Evolutionary conservation across 2,113 vertebrate genomes (phyloP).

Genomic region (Rhinolophus sinicus): DNA sequence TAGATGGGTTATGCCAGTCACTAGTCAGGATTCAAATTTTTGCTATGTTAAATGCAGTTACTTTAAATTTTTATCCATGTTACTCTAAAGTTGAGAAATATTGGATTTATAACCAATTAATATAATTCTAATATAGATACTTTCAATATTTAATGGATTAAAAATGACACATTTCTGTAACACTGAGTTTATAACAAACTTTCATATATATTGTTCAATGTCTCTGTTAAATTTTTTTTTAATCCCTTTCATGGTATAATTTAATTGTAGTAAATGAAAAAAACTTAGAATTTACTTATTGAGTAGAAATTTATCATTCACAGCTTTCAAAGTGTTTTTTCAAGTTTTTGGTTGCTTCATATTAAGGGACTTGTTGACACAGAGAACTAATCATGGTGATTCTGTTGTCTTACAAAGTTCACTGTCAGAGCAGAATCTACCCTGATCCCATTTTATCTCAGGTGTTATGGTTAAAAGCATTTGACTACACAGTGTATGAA

Average conservation of each 20-base stretch:
- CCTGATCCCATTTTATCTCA: background rate
- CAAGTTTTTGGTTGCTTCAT: background rate
- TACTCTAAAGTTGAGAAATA: background rate
- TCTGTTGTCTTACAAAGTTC: background rate
- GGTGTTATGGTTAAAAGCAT: background rate
- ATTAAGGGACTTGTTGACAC: background rate
- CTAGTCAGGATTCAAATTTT: background rate
- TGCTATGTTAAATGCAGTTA: background rate
- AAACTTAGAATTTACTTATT: background rate
- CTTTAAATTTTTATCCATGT: constrained; percentile 4
- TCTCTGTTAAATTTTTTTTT: background rate
- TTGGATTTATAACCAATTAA: background rate
- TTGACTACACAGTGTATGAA: background rate
- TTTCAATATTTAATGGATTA: background rate
- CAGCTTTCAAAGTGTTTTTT: background rate
- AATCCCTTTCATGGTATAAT: background rate
- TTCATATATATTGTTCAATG: background rate
- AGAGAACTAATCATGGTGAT: background rate
- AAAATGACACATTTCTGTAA: background rate
- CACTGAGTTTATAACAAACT: background rate
- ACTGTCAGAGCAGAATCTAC: background rate
- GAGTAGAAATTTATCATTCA: background rate
- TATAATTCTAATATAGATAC: background rate
- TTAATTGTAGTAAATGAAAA: background rate
- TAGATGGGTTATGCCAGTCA: background rate